A percentile compares a stretch with the other conserved stretches of the same genome.
Evolutionary conservation across 1,140 invertebrate genomes (phyloP).

Genomic region (Trissolcus basalis): DNA sequence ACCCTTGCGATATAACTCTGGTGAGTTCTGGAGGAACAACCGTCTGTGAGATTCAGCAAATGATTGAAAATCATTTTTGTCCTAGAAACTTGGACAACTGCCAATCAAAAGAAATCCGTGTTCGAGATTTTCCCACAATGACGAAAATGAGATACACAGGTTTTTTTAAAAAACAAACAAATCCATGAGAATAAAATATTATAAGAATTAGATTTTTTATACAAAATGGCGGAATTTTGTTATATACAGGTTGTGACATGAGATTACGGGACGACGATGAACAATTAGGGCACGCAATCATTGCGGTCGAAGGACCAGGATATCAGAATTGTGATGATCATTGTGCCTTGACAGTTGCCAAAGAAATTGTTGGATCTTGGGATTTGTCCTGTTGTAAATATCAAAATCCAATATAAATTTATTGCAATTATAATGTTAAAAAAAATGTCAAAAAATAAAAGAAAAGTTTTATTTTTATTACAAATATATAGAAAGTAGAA

Average conservation of each 20-base stretch:
- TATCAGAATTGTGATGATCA: constrained; percentile 45
- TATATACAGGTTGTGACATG: constrained; percentile 53
- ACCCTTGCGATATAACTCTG: constrained; percentile 50
- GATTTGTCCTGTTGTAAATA: constrained; percentile 17
- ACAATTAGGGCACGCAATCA: constrained; percentile 54
- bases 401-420: not conserved
- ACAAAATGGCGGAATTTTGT: not conserved
- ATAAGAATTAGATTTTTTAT: constrained; percentile 27
- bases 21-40: constrained; percentile 48
- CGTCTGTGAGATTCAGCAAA: not conserved
- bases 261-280: constrained; percentile 60
- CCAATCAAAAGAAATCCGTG: no score
- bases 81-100: no score
- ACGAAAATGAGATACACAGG: constrained; percentile 28
- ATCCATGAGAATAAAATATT: not conserved
- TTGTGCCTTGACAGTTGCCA: constrained; percentile 51
- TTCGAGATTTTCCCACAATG: constrained; percentile 10
- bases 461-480: no score
- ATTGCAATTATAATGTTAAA: no score
- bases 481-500: not conserved
- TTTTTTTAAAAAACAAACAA: no score
- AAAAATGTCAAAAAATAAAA: no score
- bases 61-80: no score
- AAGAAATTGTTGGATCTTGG: constrained; percentile 60
- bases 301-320: constrained; percentile 60